Percentiles rank a stretch among this genome's conserved stretches.
These are phyloP conservation scores for Gastrophysa polygoni DNA, from an alignment of 2,888 invertebrate genomes.

Conservation along the genomic window DNA sequence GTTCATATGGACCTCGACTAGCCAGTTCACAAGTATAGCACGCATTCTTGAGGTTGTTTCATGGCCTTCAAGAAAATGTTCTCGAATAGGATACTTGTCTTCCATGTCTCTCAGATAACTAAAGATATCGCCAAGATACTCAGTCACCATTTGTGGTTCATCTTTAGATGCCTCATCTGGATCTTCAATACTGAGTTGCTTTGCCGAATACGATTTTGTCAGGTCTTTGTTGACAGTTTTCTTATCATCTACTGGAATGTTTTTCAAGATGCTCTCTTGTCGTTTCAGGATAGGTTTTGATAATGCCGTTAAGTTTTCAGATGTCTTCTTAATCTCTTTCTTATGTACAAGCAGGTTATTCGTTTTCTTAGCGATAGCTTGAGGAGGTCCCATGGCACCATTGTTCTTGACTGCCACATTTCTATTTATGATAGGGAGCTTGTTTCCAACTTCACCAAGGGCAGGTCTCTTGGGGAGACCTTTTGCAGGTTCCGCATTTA, in stretches of 20 bases:
- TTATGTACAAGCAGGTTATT: neutral
- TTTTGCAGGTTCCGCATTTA: constrained; percentile 24
- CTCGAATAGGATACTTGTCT: constrained; percentile 67
- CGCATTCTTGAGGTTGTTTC: constrained; percentile 85
- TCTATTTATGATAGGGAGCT: constrained; percentile 24
- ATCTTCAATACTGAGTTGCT: constrained; percentile 35
- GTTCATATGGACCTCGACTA: constrained; percentile 88
- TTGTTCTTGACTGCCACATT: constrained; percentile 23
- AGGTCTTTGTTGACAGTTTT: constrained; percentile 22
- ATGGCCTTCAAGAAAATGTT: constrained; percentile 72
- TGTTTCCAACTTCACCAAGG: constrained; percentile 47
- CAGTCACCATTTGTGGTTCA: constrained; percentile 80
- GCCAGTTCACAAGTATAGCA: constrained; percentile 89
- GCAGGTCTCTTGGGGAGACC: constrained; percentile 39
- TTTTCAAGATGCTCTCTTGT: constrained; percentile 29
- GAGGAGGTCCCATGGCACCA: constrained; percentile 23
- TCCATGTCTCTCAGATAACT: constrained; percentile 80
- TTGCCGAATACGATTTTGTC: constrained; percentile 16
- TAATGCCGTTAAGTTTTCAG: constrained; percentile 13
- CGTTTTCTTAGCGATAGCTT: constrained; percentile 24
- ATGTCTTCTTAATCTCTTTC: constrained; percentile 24
- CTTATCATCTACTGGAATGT: constrained; percentile 3
- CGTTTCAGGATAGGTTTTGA: constrained; percentile 19
- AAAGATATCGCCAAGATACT: constrained; percentile 91
- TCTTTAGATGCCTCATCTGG: constrained; percentile 63